These are phyloP conservation scores for Acestrorhynchus altus DNA, from an alignment of 2,797 vertebrate species.

Conservation along the genomic window DNA sequence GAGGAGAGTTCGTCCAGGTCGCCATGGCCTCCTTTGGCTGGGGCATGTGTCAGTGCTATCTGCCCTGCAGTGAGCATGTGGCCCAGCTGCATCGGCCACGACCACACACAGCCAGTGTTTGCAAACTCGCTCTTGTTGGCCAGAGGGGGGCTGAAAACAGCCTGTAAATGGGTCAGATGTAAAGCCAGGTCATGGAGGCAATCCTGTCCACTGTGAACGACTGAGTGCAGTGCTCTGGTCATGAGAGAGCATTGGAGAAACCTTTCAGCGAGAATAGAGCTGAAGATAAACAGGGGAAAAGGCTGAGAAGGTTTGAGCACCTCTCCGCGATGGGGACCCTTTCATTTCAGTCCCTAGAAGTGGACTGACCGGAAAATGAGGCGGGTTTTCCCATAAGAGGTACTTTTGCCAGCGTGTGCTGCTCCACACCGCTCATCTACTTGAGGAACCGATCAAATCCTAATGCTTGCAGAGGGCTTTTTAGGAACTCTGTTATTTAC, in stretches of 20 bases:
- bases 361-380: conserved; percentile 6
- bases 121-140: conserved; percentile 58
- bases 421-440: background rate
- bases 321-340: no score
- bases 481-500: no score
- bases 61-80: conserved; percentile 44
- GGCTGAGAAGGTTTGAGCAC: conserved; percentile 21
- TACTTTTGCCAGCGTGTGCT: background rate
- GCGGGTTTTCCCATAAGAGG: background rate
- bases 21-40: conserved; percentile 26
- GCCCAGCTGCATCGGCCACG: conserved; percentile 52
- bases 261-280: conserved; percentile 23
- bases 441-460: background rate
- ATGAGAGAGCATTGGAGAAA: conserved; percentile 34
- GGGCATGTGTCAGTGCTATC: conserved; percentile 43
- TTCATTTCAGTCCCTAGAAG: background rate
- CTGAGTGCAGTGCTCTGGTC: conserved; percentile 27
- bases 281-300: conserved; percentile 19
- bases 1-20: background rate
- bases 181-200: conserved; percentile 66
- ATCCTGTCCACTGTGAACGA: conserved; percentile 26
- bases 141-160: conserved; percentile 61
- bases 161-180: conserved; percentile 73
- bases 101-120: conserved; percentile 58
- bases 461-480: no score